Base-by-base conservation (phyloP, 2,797 vertebrate species). In the Borostomias antarcticus region DNA sequence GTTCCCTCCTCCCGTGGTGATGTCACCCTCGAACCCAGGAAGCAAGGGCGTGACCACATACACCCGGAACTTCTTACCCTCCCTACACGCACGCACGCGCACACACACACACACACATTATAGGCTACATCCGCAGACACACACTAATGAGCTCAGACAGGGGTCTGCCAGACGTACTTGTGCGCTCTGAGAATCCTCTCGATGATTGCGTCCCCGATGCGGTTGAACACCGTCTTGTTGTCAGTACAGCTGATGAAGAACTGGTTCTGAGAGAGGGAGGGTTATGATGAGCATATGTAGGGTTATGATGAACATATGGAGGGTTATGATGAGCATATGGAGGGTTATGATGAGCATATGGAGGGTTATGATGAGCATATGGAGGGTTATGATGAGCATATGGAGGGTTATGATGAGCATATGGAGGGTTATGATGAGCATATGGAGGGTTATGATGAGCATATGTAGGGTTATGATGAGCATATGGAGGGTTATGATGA, bases 191-290 rank as follows among this genome's bases (percentile, higher is more conserved):
- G 88, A 84, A 99, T 97, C 82, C 97, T 92, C 76, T 93, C 94
- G 5, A 96, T 95, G 76, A 99, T 96, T 0, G 96, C 93, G 23
- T 99, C 95, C 0, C 98, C 98, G 0, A 99, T 91, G 89, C 93
- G 95, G 90, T 99, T 99, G 88, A 93, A 94, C 69, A 99, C 96
- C n/a, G 80, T 92, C 81, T 86, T 95, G 88, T 95, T 95, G 87
- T 98, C 96, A 0, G 96, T 90, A 15, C 98, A 99, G 79, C 96
- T 99, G 85, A 99, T 98, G 79, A 99, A 98, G 83, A 99, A 99
- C 88, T 99, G 98, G 89, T 99, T 99, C 98, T 99, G 76, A 59
- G 68, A 35, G 47, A 77, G 69, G 74, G 83, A 84, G 66, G 64
- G n/a, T 45, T 45, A 13, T n/a, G 40, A 43, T 43, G n/a, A 3